Base-by-base conservation (phyloP, 2,113 vertebrate species). In the Alces alces region DNA sequence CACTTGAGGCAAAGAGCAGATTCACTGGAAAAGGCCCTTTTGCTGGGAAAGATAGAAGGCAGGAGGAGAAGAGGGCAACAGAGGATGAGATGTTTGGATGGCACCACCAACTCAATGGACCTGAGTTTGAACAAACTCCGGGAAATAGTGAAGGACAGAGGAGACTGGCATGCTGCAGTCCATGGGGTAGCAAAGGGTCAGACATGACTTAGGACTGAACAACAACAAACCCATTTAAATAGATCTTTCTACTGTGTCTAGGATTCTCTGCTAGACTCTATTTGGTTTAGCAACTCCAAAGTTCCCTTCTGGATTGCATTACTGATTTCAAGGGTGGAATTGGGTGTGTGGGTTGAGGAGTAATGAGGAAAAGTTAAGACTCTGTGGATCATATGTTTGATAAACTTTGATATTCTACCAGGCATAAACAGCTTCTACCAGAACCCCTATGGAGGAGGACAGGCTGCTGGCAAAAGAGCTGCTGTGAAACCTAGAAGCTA, bases 391-490 rank as follows among this genome's bases (percentile, higher is more conserved):
- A 7, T 64, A 52, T 86, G 47, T 45, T 89, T 96, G 54, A 95
- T 86, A 92, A 76, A 47, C n/a, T 61, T 97, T 95, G 87, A 73
- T 91, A 93, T 97, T 95, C 19, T 73, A 97, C 50, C 47, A 86
- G 11, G 7, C 57, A 94, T 79, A 4, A 4, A 66, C 50, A 85
- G 27, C 50, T 76, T 93, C 13, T 96, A 64, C 90, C 96, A 97
- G 85, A 92, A 58, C 1, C 43, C n/a, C 45, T 66, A 2, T 66
- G 47, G 55, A 80, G 66, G 54, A 92, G 6, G n/a, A 45, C 14
- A 82, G 30, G 6, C 50, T 85, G 2, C 3, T 83, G 92, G 45
- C 50, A 85, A 55, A 61, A 47, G 28, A 87, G 76, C 55, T 88
- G n/a, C 82, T 94, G 17, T 94, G 80, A 92, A 90, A 88, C 23